phyloP scores from a whole-genome alignment of 2,888 invertebrate species.

The Antheraea yamamai region DNA sequence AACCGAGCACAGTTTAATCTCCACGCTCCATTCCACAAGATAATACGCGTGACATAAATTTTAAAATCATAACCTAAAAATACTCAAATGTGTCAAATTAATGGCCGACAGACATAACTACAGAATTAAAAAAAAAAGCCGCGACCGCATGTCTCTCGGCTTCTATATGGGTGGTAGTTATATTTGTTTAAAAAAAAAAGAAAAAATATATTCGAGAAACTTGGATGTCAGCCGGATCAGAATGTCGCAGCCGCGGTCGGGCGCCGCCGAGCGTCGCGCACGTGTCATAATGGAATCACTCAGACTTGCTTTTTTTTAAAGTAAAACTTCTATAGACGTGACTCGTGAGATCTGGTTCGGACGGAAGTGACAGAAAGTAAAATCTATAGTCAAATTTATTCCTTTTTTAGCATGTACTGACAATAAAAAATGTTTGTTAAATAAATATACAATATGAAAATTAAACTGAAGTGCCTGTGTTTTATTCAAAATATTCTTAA shows the following conservation, averaged over 20 bases:
- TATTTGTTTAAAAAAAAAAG: constrained; percentile 1
- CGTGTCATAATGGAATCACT: neutral
- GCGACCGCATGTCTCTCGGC: constrained; percentile 14
- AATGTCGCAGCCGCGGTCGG: neutral
- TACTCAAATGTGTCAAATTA: constrained; percentile 8
- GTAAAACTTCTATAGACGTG: neutral
- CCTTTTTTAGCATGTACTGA: no score
- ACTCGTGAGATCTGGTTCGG: no score
- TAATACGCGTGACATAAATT: neutral
- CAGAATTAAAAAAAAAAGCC: constrained; percentile 5
- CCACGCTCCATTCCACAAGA: neutral
- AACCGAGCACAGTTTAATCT: neutral
- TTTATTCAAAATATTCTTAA: no score
- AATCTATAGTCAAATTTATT: no score
- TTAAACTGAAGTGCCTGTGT: no score
- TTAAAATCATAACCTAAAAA: constrained; percentile 10
- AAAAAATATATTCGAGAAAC: neutral
- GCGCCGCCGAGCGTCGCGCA: neutral
- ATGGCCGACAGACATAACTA: constrained; percentile 14
- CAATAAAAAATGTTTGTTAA: no score
- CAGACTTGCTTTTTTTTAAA: neutral
- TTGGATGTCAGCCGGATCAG: neutral
- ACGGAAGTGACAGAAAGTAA: no score
- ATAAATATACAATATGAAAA: no score
- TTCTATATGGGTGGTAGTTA: constrained; percentile 13